Conservation (phyloP, 1,140 invertebrate species). For the Aculops lycopersici region DNA sequence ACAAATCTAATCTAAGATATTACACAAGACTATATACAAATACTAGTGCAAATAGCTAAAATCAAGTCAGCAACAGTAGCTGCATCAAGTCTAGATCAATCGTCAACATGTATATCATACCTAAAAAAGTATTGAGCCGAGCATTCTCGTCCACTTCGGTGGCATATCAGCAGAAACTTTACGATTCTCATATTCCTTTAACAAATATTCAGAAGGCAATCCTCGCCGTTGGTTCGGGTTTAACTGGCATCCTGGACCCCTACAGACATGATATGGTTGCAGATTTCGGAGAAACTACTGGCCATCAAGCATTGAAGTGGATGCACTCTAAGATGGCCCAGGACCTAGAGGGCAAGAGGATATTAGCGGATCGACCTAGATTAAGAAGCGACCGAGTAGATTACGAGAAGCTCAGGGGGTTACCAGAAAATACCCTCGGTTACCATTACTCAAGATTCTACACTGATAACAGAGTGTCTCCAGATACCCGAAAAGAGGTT, state of each 20-base stretch:
- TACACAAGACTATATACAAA: no score
- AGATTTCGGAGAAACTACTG: slow-evolving; percentile 60
- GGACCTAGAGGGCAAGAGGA: slow-evolving; percentile 30
- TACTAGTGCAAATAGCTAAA: no score
- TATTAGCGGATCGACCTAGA: slow-evolving; percentile 40
- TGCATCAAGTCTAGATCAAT: no score
- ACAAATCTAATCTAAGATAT: no score
- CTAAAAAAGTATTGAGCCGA: no score
- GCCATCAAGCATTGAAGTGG: slow-evolving; percentile 27
- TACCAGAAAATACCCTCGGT: slow-evolving; percentile 49
- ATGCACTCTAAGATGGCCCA: slow-evolving; percentile 31
- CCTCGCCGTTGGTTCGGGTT: slow-evolving; percentile 34
- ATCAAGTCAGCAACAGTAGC: no score
- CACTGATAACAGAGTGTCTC: slow-evolving; percentile 26
- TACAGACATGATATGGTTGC: slow-evolving; percentile 43
- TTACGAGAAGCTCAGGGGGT: slow-evolving; percentile 28
- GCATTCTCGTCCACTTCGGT: no score
- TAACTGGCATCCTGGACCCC: slow-evolving; percentile 13
- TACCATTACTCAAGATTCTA: slow-evolving; percentile 51
- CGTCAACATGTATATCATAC: no score
- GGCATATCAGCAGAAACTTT: no score
- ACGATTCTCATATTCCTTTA: slow-evolving; percentile 30
- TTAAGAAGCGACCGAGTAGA: slow-evolving; percentile 54
- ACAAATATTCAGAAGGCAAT: slow-evolving; percentile 34
- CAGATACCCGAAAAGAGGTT: slow-evolving; percentile 54